phyloP scores from a whole-genome alignment of 2,797 vertebrate genomes.

The Remorina albescens region DNA sequence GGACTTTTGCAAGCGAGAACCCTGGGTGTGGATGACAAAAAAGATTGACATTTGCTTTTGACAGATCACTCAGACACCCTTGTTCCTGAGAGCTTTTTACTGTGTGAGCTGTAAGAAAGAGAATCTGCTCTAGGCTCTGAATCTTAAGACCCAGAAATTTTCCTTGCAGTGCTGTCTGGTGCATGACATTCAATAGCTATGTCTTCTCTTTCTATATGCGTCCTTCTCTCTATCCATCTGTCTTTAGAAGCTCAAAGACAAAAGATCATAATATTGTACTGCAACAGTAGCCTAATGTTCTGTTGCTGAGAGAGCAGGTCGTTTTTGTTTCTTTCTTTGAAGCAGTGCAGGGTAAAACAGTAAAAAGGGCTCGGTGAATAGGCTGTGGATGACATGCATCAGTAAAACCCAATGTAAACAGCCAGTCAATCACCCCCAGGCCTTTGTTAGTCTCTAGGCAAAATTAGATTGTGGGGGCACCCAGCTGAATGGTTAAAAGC shows the following conservation, averaged over 20 bases:
- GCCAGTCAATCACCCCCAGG: constrained; percentile 27
- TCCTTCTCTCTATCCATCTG: constrained; percentile 26
- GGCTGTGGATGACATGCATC: constrained; percentile 63
- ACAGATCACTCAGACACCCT: constrained; percentile 77
- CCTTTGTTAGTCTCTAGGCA: constrained; percentile 21
- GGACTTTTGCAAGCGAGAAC: constrained; percentile 73
- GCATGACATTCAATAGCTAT: constrained; percentile 74
- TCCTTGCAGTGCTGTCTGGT: constrained; percentile 66
- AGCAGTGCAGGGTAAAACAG: constrained; percentile 43
- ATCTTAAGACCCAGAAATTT: constrained; percentile 68
- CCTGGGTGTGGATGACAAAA: constrained; percentile 77
- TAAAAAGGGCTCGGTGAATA: constrained; percentile 32
- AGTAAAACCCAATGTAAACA: constrained; percentile 51
- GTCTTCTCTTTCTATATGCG: constrained; percentile 30
- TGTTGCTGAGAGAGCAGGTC: constrained; percentile 29
- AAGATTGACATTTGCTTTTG: constrained; percentile 84
- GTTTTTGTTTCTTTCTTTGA: constrained; percentile 60
- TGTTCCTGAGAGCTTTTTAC: constrained; percentile 74
- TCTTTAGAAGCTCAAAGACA: constrained; percentile 63
- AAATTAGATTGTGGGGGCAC: constrained; percentile 44
- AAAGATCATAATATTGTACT: constrained; percentile 49
- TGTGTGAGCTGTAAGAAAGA: constrained; percentile 57
- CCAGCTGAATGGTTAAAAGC: constrained; percentile 33
- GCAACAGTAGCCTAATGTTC: constrained; percentile 43
- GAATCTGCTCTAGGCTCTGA: constrained; percentile 67